A percentile compares a stretch with the other conserved stretches of the same genome.
These are phyloP conservation scores for Podarcis siculus DNA, from an alignment of 2,797 vertebrate species.

Conservation along the genomic window DNA sequence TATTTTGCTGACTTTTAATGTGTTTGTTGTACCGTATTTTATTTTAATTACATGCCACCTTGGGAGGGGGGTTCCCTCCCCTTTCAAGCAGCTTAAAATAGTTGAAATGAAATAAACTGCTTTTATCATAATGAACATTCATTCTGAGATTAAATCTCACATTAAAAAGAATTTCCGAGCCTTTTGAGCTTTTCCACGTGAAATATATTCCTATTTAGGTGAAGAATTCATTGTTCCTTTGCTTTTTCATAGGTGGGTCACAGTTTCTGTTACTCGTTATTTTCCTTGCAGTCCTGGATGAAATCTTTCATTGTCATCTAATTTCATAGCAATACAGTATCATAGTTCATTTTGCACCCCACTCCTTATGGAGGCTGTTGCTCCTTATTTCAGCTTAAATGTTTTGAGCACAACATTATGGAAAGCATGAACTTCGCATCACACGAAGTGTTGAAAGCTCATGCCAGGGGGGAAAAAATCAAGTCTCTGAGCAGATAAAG, in stretches of 20 bases:
- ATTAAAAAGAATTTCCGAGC: neutral
- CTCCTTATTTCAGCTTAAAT: neutral
- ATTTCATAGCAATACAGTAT: neutral
- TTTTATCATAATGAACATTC: neutral
- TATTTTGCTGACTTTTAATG: too few species aligned
- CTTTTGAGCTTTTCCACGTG: neutral
- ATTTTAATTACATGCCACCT: too few species aligned
- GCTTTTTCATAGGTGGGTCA: neutral
- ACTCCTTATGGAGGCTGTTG: neutral
- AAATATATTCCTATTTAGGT: neutral
- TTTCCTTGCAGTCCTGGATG: neutral
- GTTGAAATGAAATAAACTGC: neutral
- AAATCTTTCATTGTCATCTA: neutral
- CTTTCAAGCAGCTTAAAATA: too few species aligned
- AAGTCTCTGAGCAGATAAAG: neutral
- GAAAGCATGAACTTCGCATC: neutral
- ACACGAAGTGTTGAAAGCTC: neutral
- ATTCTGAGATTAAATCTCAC: neutral
- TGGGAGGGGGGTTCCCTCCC: too few species aligned
- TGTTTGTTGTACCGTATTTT: too few species aligned
- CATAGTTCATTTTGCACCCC: neutral
- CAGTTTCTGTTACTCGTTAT: neutral
- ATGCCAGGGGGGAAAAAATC: neutral
- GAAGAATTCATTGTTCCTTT: neutral
- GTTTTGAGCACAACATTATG: neutral